Evolutionary conservation across 2,113 vertebrate species (phyloP), one percentile per base, ranked within the genome.

Genomic region (Sander lucioperca): DNA sequence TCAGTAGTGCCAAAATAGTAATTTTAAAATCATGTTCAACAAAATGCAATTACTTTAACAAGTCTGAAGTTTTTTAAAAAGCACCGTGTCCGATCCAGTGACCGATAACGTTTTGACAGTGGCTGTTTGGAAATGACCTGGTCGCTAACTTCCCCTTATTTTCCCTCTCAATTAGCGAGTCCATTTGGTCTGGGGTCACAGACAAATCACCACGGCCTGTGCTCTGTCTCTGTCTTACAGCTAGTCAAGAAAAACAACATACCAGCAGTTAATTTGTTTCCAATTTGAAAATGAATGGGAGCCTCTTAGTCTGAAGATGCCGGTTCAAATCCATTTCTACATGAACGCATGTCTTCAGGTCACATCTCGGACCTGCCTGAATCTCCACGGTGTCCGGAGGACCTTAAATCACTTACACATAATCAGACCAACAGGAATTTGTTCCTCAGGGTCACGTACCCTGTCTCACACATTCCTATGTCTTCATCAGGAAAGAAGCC

Each of bases 221-320:
- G n/a, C 48, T 39, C 53, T 2, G 71, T n/a, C 59, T 78, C 73
- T 62, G 36, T 30, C 54, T 18, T 45, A 48, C 75, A 72, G 80
- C 33, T 66, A 25, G 51, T 33, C 62, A 53, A 63, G 70, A 48
- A 86, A 85, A 91, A 91, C 87, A 89, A 86, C 84, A 91, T 91
- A 88, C 81, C 84, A 89, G 73, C 66, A 18, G 47, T 15, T 88
- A 82, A 86, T 88, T 77, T 48, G 83, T 83, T 79, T 78, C 58
- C 79, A 66, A 79, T 33, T 43, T 43, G 39, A 84, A 62, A 83
- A 66, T 91, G 85, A 92, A 91, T 54, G 65, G 53, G 43, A 25
- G 74, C 36, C 80, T 74, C 33, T 80, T 21, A 25, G 73, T 75
- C 15, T 3, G 61, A 56, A 21, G 73, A 79, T 13, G 43, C 51